These are phyloP conservation scores for Progne subis DNA, from an alignment of 2,113 vertebrate species.

Conservation along the genomic window DNA sequence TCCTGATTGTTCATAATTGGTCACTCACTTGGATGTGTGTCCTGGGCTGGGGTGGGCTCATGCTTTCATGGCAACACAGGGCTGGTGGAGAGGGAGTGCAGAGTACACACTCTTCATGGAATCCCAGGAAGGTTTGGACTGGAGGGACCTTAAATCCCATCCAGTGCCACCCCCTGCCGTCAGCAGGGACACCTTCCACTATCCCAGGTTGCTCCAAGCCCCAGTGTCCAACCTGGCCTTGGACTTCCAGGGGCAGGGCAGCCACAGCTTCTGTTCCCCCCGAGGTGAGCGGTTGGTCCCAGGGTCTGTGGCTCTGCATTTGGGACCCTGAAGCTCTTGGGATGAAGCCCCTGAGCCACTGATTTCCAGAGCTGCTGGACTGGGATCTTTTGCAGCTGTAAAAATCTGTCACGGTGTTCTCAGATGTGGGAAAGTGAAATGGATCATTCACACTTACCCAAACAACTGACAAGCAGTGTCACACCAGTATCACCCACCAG, in stretches of 20 bases:
- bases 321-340: neutral
- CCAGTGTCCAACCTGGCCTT: neutral
- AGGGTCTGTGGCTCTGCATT: neutral
- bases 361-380: too few relatives aligned
- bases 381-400: neutral
- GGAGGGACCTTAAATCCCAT: neutral
- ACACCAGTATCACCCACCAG: neutral
- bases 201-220: neutral
- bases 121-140: neutral
- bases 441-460: neutral
- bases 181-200: neutral
- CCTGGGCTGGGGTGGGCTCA: neutral
- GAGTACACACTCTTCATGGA: neutral
- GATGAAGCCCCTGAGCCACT: neutral
- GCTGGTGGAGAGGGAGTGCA: neutral
- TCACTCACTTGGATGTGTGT: accelerated
- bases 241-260: neutral
- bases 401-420: neutral
- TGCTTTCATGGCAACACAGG: accelerated
- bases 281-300: accelerated
- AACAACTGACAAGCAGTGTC: accelerated
- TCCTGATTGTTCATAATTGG: neutral
- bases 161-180: neutral
- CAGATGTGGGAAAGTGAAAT: neutral
- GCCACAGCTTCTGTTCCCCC: neutral